These are phyloP conservation scores for Mycteria americana DNA, from an alignment of 2,797 vertebrate species.

Conservation along the genomic window DNA sequence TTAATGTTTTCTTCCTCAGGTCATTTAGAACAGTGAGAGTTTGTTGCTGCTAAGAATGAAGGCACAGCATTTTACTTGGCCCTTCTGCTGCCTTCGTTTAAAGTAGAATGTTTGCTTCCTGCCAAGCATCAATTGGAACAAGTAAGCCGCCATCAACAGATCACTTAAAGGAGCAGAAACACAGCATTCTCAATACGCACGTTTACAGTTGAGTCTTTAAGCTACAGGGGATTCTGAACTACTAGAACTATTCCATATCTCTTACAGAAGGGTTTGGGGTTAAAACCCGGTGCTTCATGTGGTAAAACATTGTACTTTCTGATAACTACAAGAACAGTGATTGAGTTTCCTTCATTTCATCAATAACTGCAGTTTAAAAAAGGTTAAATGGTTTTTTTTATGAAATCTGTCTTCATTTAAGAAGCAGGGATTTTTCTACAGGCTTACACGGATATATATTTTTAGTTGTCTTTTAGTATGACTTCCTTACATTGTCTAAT, in stretches of 20 bases:
- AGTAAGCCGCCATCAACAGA: not conserved
- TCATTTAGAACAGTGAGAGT: slow-evolving; percentile 57
- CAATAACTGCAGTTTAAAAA: slow-evolving; percentile 14
- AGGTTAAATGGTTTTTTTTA: slow-evolving; percentile 4
- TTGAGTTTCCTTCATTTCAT: slow-evolving; percentile 26
- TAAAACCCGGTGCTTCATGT: slow-evolving; percentile 50
- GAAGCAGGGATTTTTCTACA: slow-evolving; percentile 63
- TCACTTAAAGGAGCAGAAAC: slow-evolving; percentile 1
- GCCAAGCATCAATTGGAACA: not conserved
- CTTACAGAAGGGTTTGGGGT: slow-evolving; percentile 41
- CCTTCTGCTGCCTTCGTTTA: slow-evolving; percentile 24
- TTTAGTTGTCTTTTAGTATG: not conserved
- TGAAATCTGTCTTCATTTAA: slow-evolving; percentile 14
- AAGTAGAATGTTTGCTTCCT: slow-evolving; percentile 59
- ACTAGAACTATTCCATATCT: slow-evolving; percentile 10
- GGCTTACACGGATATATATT: not conserved
- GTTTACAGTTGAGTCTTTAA: slow-evolving; percentile 45
- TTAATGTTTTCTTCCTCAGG: slow-evolving; percentile 71
- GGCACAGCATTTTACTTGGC: slow-evolving; percentile 36
- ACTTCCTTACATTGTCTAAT: slow-evolving; percentile 6
- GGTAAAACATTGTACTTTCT: not conserved
- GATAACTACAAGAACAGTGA: not conserved
- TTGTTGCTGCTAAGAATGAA: slow-evolving; percentile 62
- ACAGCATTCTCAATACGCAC: not conserved
- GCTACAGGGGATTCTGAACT: slow-evolving; percentile 16